Conservation (phyloP, 2,113 vertebrate genomes). For the Vulpes vulpes region DNA sequence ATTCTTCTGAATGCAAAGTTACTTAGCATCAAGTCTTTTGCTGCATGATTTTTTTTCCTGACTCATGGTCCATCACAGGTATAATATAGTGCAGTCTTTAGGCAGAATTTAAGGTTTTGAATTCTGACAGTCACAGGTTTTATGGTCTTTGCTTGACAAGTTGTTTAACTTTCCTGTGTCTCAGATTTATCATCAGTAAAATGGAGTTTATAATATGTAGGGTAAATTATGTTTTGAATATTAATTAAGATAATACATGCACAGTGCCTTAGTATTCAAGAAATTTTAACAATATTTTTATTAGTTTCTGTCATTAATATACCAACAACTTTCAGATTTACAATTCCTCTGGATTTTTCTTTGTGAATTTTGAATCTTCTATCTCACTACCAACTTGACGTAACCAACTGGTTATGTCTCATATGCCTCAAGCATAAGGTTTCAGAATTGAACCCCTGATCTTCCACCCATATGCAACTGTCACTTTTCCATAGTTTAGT, state of each 20-base stretch:
- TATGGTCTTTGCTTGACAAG: background rate
- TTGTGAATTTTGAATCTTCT: background rate
- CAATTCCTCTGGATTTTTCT: background rate
- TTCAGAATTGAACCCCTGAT: background rate
- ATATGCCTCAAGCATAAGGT: background rate
- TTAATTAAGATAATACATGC: background rate
- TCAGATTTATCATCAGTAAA: background rate
- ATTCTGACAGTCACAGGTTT: background rate
- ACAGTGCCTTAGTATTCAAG: background rate
- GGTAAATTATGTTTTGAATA: background rate
- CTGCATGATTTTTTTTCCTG: background rate
- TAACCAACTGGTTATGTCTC: fast-evolving
- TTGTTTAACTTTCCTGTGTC: background rate
- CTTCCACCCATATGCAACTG: fast-evolving
- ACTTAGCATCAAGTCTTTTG: background rate
- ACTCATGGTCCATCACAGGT: background rate
- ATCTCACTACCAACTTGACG: fast-evolving
- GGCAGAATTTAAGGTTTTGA: background rate
- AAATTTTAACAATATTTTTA: background rate
- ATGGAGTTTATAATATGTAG: background rate
- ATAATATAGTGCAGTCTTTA: background rate
- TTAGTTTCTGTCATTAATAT: background rate
- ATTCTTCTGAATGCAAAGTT: background rate
- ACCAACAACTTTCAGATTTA: background rate
- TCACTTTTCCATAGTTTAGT: background rate